Conservation (phyloP, 2,797 vertebrate species). For the Galaxias olidus region DNA sequence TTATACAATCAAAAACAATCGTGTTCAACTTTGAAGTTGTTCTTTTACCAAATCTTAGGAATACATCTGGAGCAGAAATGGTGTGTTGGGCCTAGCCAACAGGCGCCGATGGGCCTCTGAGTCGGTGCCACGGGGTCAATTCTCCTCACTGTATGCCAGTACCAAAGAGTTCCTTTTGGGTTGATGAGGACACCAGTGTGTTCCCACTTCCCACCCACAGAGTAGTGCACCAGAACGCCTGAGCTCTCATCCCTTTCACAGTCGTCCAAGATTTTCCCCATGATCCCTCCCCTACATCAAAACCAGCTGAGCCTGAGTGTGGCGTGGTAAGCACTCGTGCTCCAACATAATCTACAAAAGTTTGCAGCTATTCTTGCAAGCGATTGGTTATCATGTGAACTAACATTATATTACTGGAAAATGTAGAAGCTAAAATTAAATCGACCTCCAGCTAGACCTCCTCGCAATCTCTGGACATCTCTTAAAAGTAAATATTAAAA, state of each 20-base stretch:
- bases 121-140: conserved; percentile 61
- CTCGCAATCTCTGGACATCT: no score
- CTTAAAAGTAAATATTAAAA: no score
- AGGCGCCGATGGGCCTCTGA: conserved; percentile 75
- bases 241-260: conserved; percentile 61
- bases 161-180: conserved; percentile 53
- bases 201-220: conserved; percentile 74
- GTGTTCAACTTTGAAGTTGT: conserved; percentile 77
- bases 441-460: no score
- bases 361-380: conserved; percentile 57
- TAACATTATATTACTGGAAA: conserved; percentile 51
- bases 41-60: conserved; percentile 72
- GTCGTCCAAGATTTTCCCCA: conserved; percentile 61
- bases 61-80: conserved; percentile 77
- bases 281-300: conserved; percentile 68
- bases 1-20: conserved; percentile 84
- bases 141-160: conserved; percentile 56
- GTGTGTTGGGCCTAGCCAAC: conserved; percentile 67
- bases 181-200: conserved; percentile 65
- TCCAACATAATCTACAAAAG: conserved; percentile 65
- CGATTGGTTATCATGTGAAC: conserved; percentile 59
- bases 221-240: conserved; percentile 54
- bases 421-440: no score
- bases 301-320: conserved; percentile 67
- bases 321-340: conserved; percentile 56